A percentile compares a stretch with the other conserved stretches of the same genome.
These are phyloP conservation scores for Porites cylindrica DNA, from an alignment of 92 coral and sea anemone genomes.

Conservation along the genomic window DNA sequence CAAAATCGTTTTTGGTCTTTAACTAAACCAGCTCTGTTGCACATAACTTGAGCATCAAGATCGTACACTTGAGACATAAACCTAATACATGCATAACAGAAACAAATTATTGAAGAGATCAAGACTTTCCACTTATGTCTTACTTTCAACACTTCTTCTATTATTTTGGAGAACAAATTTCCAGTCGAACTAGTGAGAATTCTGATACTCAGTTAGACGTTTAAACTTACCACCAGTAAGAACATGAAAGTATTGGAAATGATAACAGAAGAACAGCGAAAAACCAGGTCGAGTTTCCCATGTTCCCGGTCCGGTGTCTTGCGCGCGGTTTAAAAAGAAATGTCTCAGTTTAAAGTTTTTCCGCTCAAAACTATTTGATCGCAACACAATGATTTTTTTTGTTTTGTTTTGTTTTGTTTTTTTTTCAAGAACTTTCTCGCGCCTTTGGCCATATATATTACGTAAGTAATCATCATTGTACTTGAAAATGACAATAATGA, in stretches of 20 bases:
- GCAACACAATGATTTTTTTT: background rate
- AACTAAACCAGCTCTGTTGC: conserved; percentile 88
- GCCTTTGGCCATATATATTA: too few relatives aligned
- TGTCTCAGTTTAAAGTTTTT: background rate
- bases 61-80: conserved; percentile 97
- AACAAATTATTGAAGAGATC: background rate
- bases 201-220: conserved; percentile 10
- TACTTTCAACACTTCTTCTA: too few relatives aligned
- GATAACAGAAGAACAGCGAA: background rate
- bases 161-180: too few relatives aligned
- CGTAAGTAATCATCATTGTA: too few relatives aligned
- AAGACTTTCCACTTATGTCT: background rate
- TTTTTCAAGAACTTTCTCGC: too few relatives aligned
- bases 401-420: too few relatives aligned
- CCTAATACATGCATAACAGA: conserved; percentile 48
- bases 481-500: too few relatives aligned
- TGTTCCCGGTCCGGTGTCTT: background rate
- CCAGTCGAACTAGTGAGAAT: background rate
- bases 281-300: conserved; percentile 3
- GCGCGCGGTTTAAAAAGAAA: background rate
- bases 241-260: conserved; percentile 50
- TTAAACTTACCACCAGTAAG: conserved; percentile 81
- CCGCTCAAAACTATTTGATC: background rate
- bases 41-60: conserved; percentile 95
- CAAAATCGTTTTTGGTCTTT: conserved; percentile 87